Evolutionary conservation across 1,140 invertebrate species (phyloP).

Genomic region (Anoplolepis gracilipes): DNA sequence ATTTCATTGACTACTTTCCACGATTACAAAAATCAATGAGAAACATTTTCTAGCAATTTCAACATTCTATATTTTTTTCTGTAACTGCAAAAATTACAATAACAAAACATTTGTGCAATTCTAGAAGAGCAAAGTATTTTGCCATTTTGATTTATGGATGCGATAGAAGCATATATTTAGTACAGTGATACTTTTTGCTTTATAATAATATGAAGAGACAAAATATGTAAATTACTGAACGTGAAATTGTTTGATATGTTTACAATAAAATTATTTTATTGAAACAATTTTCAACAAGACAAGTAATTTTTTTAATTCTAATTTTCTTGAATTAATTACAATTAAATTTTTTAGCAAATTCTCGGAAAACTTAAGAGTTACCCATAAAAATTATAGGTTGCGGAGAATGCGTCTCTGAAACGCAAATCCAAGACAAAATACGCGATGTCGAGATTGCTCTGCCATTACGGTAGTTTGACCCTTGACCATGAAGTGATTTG

Average conservation of each 20-base stretch:
- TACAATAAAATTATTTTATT: not conserved
- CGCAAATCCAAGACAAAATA: slow-evolving; percentile 15
- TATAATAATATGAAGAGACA: not conserved
- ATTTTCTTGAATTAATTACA: not conserved
- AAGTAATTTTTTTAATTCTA: not conserved
- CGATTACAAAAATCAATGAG: not conserved
- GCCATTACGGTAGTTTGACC: slow-evolving; percentile 53
- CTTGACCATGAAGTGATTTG: slow-evolving; percentile 39
- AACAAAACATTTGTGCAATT: not conserved
- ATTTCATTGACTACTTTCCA: not conserved
- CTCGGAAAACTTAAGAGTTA: not conserved
- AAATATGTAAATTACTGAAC: not conserved
- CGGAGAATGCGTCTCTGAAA: not conserved
- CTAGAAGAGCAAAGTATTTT: not conserved
- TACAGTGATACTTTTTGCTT: not conserved
- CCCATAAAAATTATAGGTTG: not conserved
- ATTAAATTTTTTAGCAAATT: not conserved
- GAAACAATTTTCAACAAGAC: not conserved
- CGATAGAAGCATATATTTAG: not conserved
- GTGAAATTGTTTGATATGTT: not conserved
- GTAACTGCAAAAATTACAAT: slow-evolving; percentile 1
- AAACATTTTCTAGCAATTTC: not conserved
- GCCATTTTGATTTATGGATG: not conserved
- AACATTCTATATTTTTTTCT: not conserved
- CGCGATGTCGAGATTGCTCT: slow-evolving; percentile 13